Conservation (phyloP, 2,888 invertebrate genomes). For the Alviniconcha strummeri region DNA sequence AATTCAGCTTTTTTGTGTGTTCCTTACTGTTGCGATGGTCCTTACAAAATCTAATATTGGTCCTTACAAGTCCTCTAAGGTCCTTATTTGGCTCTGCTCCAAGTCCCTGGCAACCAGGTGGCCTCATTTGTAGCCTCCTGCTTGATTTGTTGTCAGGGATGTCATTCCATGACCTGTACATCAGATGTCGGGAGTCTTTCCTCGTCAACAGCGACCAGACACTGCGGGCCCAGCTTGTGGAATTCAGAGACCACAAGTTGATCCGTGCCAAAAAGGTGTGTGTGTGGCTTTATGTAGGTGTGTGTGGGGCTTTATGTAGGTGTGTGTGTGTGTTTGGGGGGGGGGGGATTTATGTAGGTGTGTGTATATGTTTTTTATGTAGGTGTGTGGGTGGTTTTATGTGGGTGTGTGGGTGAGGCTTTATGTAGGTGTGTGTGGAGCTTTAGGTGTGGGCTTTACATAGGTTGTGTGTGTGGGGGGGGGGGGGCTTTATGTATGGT, state of each 20-base stretch:
- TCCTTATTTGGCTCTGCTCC: too few relatives aligned
- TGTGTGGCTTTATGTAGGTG: neutral
- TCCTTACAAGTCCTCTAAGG: too few relatives aligned
- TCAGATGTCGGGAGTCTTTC: conserved; percentile 89
- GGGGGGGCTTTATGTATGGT: neutral
- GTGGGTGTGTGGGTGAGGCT: neutral
- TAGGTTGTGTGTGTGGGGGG: too few relatives aligned
- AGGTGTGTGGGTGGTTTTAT: too few relatives aligned
- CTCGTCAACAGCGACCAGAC: conserved; percentile 94
- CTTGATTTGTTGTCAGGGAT: conserved; percentile 79
- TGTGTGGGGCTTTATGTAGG: neutral
- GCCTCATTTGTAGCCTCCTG: too few relatives aligned
- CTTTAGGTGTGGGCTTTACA: too few relatives aligned
- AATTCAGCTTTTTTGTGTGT: too few relatives aligned
- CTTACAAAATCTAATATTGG: too few relatives aligned
- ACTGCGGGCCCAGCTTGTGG: conserved; percentile 91
- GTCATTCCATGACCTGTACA: conserved; percentile 89
- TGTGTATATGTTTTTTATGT: neutral
- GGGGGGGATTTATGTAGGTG: neutral
- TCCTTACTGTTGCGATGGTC: too few relatives aligned
- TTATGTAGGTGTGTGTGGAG: neutral
- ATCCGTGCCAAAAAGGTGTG: conserved; percentile 83
- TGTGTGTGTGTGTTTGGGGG: neutral
- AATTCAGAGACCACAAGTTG: conserved; percentile 96
- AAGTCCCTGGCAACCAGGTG: too few relatives aligned